Base-by-base conservation (phyloP, 2,797 vertebrate species). In the Spinus olivaceus region DNA sequence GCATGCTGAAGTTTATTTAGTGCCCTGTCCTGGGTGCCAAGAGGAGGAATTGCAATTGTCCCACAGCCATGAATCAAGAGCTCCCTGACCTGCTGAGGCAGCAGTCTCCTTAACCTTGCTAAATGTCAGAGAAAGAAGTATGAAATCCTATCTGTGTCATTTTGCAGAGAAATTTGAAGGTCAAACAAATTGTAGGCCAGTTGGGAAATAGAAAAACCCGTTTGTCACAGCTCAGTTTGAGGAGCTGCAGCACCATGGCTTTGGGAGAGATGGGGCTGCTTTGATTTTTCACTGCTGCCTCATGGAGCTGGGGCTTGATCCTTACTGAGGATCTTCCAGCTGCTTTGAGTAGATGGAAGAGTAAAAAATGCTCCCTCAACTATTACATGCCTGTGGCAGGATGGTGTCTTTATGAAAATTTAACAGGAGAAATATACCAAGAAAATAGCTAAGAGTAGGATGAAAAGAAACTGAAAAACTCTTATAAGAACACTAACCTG, bases 41-140 rank as follows among this genome's bases (percentile, higher is more conserved):
- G 67, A 57, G 72, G 56, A 59, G 92, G 39, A 94, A 63, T 35
- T 67, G 39, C 42, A 84, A 3, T 83, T 86, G 80, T 67, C 49
- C 73, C 33, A 32, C 70, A 77, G 13, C 15, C 46, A 46, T 64
- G 61, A 94, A 90, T 95, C 35, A 64, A 27, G 83, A 93, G 67
- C 50, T 83, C 69, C 50, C 19, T 4, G 41, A 73, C 71, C 81
- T 90, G 92, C 95, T 92, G 91, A 96, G 90, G 15, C 81, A 92
- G 93, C 90, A 90, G 32, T 70, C 83, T 90, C 49, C 54, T 83
- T 91, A 83, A 70, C 85, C 87, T 90, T 86, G 80, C 71, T 79
- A 66, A 86, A 33, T 27, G 39, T 39, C 71, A 73, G 42, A 84
- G 83, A 51, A 72, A 74, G 51, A 85, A 88, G 47, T 23, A 74